Base-by-base conservation (phyloP, 2,888 invertebrate genomes). In the Eumerus sabulonum region DNA sequence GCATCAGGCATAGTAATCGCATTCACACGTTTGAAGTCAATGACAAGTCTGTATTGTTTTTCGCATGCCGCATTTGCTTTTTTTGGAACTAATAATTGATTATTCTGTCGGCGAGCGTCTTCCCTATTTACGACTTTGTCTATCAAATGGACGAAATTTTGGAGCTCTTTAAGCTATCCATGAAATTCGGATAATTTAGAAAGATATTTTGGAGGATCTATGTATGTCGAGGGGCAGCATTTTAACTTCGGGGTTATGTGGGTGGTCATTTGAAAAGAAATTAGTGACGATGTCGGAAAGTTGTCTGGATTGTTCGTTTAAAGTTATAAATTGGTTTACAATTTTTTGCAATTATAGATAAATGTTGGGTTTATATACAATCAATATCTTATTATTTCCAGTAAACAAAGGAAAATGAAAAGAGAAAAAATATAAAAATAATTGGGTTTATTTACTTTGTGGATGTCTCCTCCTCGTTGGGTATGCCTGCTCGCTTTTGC, bases 121-220 rank as follows among this genome's bases (percentile, higher is more conserved):
- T n/a, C n/a, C n/a, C n/a, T n/a, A n/a, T n/a, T n/a, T n/a, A n/a
- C n/a, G 7, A 47, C 19, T 13, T 47, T 59, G 51, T 63, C 51
- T 11, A 51, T 36, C 11, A 51, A 13, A 7, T 62, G 40, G n/a
- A 62, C 5, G 48, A 66, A 66, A 11, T 56, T 66, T 42, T 56
- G 56, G 0, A 56, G 35, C 19, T 57, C 57, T 4, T 40, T 67
- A 18, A 11, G 57, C n/a, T 67, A 56, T 1, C 67, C 57, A 12
- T 19, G 12, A 16, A 67, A 67, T 42, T 67, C 67, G 9, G 67
- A n/a, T n/a, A n/a, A n/a, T n/a, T n/a, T n/a, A n/a, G n/a, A n/a
- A n/a, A n/a, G n/a, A n/a, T n/a, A n/a, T n/a, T n/a, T n/a, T n/a
- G n/a, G n/a, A n/a, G n/a, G n/a, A n/a, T n/a, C n/a, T n/a, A n/a